These are phyloP conservation scores for Chlorops oryzae DNA, from an alignment of 1,140 invertebrate genomes.

Conservation along the genomic window DNA sequence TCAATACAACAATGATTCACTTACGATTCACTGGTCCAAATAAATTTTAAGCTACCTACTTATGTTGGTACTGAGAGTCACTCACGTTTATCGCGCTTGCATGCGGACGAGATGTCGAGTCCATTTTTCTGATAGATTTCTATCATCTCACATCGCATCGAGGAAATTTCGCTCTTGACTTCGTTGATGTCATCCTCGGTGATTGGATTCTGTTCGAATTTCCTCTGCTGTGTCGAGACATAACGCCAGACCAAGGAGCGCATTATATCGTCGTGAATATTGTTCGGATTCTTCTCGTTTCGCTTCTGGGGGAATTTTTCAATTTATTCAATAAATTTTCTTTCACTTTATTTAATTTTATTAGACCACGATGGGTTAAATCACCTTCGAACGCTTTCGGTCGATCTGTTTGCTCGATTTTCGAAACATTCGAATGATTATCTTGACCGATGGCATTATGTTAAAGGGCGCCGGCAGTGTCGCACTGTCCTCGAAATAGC, in stretches of 20 bases:
- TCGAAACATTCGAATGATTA: slow-evolving; percentile 51
- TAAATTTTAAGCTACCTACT: no score
- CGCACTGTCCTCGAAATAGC: slow-evolving; percentile 80
- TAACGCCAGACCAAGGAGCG: slow-evolving; percentile 78
- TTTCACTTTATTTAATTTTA: background rate
- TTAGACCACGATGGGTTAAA: no score
- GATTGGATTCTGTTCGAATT: slow-evolving; percentile 67
- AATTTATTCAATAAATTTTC: no score
- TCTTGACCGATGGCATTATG: slow-evolving; percentile 66
- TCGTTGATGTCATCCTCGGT: slow-evolving; percentile 91
- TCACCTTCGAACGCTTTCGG: slow-evolving; percentile 45
- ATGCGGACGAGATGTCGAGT: slow-evolving; percentile 66
- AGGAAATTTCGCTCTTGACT: slow-evolving; percentile 80
- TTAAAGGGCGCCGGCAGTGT: slow-evolving; percentile 84
- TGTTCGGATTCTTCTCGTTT: slow-evolving; percentile 56
- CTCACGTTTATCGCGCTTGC: slow-evolving; percentile 63
- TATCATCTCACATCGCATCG: slow-evolving; percentile 74
- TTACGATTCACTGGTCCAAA: no score
- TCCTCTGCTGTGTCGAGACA: slow-evolving; percentile 69
- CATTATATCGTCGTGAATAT: slow-evolving; percentile 72
- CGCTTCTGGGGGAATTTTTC: slow-evolving; percentile 39
- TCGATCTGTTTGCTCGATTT: slow-evolving; percentile 44
- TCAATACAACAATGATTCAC: no score
- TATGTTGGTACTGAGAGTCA: no score
- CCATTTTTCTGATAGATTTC: slow-evolving; percentile 75